Evolutionary conservation across 2,797 vertebrate species (phyloP).

Genomic region (Sebastes jordani): DNA sequence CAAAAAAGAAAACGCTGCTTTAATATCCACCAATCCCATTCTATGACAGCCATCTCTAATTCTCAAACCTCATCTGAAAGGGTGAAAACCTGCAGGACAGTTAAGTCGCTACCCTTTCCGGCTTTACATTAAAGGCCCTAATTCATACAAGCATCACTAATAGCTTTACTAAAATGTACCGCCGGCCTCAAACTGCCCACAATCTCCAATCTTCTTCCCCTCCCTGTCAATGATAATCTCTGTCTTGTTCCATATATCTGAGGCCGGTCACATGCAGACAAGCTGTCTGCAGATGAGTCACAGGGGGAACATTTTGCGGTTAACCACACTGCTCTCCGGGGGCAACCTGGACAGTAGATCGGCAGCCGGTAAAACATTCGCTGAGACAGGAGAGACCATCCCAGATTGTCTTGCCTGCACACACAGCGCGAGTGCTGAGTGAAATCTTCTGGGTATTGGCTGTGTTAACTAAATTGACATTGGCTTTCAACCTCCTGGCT

Average conservation of each 20-base stretch:
- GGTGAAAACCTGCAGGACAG: conserved; percentile 35
- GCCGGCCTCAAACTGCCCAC: conserved; percentile 52
- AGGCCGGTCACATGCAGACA: conserved; percentile 67
- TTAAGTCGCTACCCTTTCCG: conserved; percentile 12
- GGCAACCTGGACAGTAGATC: conserved; percentile 63
- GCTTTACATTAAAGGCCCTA: conserved; percentile 53
- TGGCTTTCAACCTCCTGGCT: conserved; percentile 75
- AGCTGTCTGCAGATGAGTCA: conserved; percentile 67
- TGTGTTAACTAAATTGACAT: conserved; percentile 79
- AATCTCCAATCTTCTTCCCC: conserved; percentile 24
- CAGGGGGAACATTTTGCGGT: conserved; percentile 67
- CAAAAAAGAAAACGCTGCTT: conserved; percentile 22
- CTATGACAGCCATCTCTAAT: conserved; percentile 44
- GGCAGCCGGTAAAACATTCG: conserved; percentile 66
- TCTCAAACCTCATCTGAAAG: conserved; percentile 12
- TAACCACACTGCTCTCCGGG: conserved; percentile 66
- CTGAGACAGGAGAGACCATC: conserved; percentile 45
- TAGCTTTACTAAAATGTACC: conserved; percentile 51
- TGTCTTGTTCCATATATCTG: conserved; percentile 62
- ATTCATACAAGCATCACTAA: conserved; percentile 66
- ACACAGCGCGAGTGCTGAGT: conserved; percentile 57
- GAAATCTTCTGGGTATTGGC: conserved; percentile 74
- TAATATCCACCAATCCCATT: conserved; percentile 46
- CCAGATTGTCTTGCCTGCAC: conserved; percentile 57
- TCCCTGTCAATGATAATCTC: conserved; percentile 61